A percentile compares a stretch with the other conserved stretches of the same genome.
These are phyloP conservation scores for Lomographa bimaculata DNA, from an alignment of 2,888 invertebrate species.

Conservation along the genomic window DNA sequence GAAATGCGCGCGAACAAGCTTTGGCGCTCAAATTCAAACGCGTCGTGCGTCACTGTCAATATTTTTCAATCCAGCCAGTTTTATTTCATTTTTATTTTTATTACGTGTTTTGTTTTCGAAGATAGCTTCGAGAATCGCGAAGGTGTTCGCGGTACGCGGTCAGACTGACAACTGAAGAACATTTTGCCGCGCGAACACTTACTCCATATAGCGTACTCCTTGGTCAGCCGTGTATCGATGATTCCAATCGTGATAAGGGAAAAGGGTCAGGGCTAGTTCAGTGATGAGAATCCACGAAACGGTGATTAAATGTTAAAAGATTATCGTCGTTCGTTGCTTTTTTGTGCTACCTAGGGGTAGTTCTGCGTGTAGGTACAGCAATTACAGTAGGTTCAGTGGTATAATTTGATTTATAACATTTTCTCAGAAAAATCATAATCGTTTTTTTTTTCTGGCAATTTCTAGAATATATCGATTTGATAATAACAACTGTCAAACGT, in stretches of 20 bases:
- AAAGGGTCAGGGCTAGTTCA: conserved; percentile 72
- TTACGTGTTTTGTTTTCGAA: conserved; percentile 36
- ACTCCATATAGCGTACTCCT: too few species aligned
- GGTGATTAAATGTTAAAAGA: conserved; percentile 31
- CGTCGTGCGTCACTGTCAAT: conserved; percentile 54
- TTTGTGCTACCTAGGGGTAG: too few species aligned
- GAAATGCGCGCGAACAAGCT: conserved; percentile 28
- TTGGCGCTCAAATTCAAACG: conserved; percentile 58
- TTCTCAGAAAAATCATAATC: too few species aligned
- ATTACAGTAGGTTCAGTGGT: too few species aligned
- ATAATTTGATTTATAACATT: too few species aligned
- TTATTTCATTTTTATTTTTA: conserved; percentile 42
- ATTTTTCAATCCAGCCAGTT: conserved; percentile 50
- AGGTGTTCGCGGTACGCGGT: conserved; percentile 50
- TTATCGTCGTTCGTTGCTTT: too few species aligned
- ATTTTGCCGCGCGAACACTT: conserved; percentile 42
- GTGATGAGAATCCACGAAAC: conserved; percentile 42
- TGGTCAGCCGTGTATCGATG: conserved; percentile 75
- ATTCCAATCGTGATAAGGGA: conserved; percentile 76
- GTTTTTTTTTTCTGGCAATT: too few species aligned
- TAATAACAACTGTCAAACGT: too few species aligned
- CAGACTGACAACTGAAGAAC: conserved; percentile 64
- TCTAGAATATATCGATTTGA: too few species aligned
- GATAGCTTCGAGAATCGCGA: conserved; percentile 41
- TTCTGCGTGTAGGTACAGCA: too few species aligned